Evolutionary conservation across 2,797 vertebrate species (phyloP), one percentile per base, ranked within the genome.

Genomic region (Molossus molossus): DNA sequence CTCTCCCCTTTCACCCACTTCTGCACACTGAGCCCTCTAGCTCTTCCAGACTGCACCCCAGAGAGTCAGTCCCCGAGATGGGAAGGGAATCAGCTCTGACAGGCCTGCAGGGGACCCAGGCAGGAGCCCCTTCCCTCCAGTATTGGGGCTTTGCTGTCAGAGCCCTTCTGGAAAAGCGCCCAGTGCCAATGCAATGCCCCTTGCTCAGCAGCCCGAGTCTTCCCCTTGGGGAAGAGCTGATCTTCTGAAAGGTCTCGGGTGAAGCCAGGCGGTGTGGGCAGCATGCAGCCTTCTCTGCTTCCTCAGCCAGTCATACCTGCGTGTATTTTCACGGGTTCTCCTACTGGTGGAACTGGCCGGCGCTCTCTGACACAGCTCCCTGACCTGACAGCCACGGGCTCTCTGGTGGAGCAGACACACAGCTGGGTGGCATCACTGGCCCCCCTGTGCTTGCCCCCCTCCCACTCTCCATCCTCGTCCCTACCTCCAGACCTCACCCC

Each of bases 321-420:
- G 0, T 1, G 23, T 5, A 91, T 94, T 91, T 75, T 79, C 85
- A 82, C 0, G 3, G 29, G 48, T 23, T 1, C 33, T 27, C 45
- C 23, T 40, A 15, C n/a, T 17, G 90, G 60, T 37, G 94, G 60
- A 87, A 92, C 27, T 20, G 33, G 57, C 14, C 2, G 13, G 55
- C 2, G 0, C 15, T 85, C 33, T 92, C 57, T 80, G 87, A 40
- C 40, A 0, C 0, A 80, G 73, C 9, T 67, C 90, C 45, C 1
- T 53, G 65, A 87, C 6, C 76, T 11, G 57, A 96, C 70, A n/a
- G 90, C 94, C 4, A 29, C 65, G 48, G 77, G 92, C 53, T 53
- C 55, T 23, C 65, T n/a, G 21, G 62, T 58, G 45, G 94, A 23
- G 18, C 90, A 60, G n/a, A 9, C 33, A 33, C 72, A 67, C 53